Evolutionary conservation across 2,113 vertebrate species (phyloP), one percentile per base, ranked within the genome.

Genomic region (Rynchops niger): DNA sequence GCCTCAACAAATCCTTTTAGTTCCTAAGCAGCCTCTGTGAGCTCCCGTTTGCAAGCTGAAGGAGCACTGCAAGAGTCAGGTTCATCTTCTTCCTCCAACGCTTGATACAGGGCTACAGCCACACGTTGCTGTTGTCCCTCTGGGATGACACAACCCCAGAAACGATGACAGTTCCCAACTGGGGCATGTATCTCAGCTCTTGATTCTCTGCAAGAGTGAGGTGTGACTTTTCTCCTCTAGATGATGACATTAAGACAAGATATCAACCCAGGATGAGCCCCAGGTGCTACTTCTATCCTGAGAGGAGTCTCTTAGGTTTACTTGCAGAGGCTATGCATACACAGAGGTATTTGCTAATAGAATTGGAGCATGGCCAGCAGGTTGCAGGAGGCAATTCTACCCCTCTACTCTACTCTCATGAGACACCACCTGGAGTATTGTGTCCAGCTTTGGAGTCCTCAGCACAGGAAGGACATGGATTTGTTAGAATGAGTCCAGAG

Each of bases 81-180:
- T 12, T 49, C 52, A 29, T n/a, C 56, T 20, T 27, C 66, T 63
- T 19, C 71, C 61, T 58, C 26, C 8, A 14, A 20, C 3, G 0
- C 30, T 59, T 42, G 67, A 58, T 52, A 17, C 71, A 29, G 21
- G 15, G 30, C n/a, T 49, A 32, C 2, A 1, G 61, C 13, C 20
- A 20, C 53, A 16, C 0, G 0, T 23, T 27, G 69, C 6, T 49
- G 3, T 32, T 38, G 40, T 40, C 34, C 52, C 53, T 59, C 45
- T 38, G 47, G 47, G 70, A 25, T n/a, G 50, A 23, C 32, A 26
- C 43, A 56, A 43, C 22, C 26, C 53, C 61, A 34, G 67, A 52
- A 91, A 59, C 0, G 0, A 26, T 20, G 27, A 25, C n/a, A 22
- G n/a, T 6, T 38, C 49, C 26, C 43, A 11, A 0, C 0, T 20